phyloP scores from a whole-genome alignment of 2,797 vertebrate genomes.

The Sus cebifrons region DNA sequence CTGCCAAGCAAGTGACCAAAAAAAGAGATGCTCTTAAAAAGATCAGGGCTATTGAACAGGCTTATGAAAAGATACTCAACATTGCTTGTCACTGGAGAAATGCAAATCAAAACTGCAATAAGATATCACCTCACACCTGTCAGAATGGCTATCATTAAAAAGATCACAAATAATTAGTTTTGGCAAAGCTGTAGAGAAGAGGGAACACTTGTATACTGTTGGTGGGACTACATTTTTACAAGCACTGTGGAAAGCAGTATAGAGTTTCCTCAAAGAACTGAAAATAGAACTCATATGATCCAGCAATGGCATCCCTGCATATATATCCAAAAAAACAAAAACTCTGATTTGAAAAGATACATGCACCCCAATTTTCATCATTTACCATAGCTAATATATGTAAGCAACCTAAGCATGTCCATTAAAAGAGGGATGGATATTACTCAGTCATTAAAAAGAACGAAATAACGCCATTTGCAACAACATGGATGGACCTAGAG shows the following conservation, averaged over 20 bases:
- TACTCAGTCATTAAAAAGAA: background rate
- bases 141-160: background rate
- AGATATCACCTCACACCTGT: background rate
- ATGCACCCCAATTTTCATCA: background rate
- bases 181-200: background rate
- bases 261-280: background rate
- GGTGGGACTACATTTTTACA: background rate
- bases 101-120: background rate
- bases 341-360: background rate
- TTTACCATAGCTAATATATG: background rate
- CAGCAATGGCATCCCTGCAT: background rate
- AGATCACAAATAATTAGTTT: background rate
- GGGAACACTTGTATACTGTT: background rate
- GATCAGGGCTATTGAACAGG: background rate
- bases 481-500: background rate
- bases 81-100: background rate
- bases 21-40: background rate
- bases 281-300: background rate
- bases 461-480: background rate
- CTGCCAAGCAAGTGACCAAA: background rate
- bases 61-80: background rate
- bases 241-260: background rate
- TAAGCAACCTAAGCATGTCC: background rate
- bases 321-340: background rate
- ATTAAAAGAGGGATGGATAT: background rate